phyloP scores from a whole-genome alignment of 2,113 vertebrate species.

The Todiramphus chloris region DNA sequence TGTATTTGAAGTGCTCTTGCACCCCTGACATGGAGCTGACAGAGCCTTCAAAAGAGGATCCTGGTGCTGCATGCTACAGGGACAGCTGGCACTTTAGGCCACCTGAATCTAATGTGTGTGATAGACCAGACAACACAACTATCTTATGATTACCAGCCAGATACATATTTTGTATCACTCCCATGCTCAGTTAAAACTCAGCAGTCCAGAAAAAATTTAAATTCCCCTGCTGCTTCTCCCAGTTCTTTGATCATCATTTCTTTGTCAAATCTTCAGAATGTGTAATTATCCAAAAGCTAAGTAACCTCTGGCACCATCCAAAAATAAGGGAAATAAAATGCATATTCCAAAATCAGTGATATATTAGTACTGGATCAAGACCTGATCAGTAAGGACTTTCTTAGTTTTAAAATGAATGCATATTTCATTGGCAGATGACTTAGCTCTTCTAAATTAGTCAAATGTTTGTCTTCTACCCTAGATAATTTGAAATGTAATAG shows the following conservation, averaged over 20 bases:
- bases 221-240: neutral
- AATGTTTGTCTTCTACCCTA: neutral
- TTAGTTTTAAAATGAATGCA: neutral
- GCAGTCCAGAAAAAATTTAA: neutral
- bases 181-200: neutral
- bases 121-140: neutral
- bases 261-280: neutral
- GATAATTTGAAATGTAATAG: neutral
- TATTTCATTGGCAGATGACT: neutral
- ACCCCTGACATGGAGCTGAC: accelerated
- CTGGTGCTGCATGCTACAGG: neutral
- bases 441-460: neutral
- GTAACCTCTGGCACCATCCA: neutral
- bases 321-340: neutral
- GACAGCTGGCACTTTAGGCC: neutral
- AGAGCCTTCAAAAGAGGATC: neutral
- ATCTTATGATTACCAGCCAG: neutral
- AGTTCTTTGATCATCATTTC: neutral
- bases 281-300: neutral
- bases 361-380: neutral
- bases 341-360: neutral
- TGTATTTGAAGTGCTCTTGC: neutral
- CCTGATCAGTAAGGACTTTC: neutral
- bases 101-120: neutral
- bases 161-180: neutral